Percentiles rank a stretch among this genome's conserved stretches.
Evolutionary conservation across 2,113 vertebrate species (phyloP).

Genomic region (Corydoras maculifer): DNA sequence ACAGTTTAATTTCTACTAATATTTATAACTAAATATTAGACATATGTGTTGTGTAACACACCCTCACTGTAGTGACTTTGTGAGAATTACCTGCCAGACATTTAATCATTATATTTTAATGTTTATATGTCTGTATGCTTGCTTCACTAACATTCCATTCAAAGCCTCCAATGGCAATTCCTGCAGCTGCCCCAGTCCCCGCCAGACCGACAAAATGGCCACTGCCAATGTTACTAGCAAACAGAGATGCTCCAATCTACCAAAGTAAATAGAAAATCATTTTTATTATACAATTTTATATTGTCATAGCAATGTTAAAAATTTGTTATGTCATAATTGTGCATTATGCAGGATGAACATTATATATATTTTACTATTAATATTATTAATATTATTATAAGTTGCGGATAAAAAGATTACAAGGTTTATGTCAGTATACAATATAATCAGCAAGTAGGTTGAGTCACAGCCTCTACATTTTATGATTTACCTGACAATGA

Average conservation of each 20-base stretch:
- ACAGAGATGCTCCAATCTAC: slow-evolving; percentile 92
- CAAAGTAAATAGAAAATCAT: background rate
- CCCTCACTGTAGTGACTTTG: too few relatives aligned
- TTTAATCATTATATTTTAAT: too few relatives aligned
- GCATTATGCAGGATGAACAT: background rate
- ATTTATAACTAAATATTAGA: too few relatives aligned
- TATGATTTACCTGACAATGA: slow-evolving; percentile 1
- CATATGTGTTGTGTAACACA: too few relatives aligned
- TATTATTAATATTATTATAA: too few relatives aligned
- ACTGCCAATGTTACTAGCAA: slow-evolving; percentile 95
- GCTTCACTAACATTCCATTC: slow-evolving; percentile 86
- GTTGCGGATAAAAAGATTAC: too few relatives aligned
- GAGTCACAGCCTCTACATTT: background rate
- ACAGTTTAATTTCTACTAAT: too few relatives aligned
- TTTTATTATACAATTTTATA: background rate
- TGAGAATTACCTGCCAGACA: too few relatives aligned
- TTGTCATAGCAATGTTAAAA: too few relatives aligned
- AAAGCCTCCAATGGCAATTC: slow-evolving; percentile 81
- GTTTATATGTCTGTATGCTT: background rate
- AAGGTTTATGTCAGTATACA: background rate
- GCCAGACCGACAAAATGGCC: slow-evolving; percentile 91
- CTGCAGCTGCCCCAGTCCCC: slow-evolving; percentile 77
- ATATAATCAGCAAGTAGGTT: background rate
- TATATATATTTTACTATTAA: too few relatives aligned
- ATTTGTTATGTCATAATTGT: background rate